Evolutionary conservation across 2,888 invertebrate species (phyloP).

Genomic region (Timema cristinae): DNA sequence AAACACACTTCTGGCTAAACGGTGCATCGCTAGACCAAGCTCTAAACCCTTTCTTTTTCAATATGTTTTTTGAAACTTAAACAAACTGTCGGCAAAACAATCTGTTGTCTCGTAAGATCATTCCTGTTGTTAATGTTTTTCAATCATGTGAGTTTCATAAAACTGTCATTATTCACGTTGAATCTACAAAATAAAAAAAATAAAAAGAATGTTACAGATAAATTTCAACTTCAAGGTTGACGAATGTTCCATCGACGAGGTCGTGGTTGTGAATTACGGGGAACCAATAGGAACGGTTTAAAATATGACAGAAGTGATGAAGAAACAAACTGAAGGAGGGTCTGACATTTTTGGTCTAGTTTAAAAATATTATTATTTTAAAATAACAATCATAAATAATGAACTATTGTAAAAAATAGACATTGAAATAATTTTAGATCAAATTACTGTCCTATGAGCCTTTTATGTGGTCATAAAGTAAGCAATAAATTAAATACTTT

Average conservation of each 20-base stretch:
- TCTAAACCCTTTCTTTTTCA: constrained; percentile 6
- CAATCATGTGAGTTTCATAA: not conserved
- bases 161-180: constrained; percentile 10
- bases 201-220: constrained; percentile 16
- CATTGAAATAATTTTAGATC: too few species aligned
- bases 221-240: constrained; percentile 26
- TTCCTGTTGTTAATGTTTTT: constrained; percentile 16
- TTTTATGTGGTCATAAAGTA: too few species aligned
- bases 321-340: too few species aligned
- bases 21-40: constrained; percentile 26
- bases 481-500: too few species aligned
- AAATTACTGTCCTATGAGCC: too few species aligned
- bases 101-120: constrained; percentile 14
- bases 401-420: too few species aligned
- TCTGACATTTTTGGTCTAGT: too few species aligned
- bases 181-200: not conserved
- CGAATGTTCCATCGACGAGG: constrained; percentile 23
- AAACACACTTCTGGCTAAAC: constrained; percentile 24
- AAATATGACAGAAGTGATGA: too few species aligned
- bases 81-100: constrained; percentile 1
- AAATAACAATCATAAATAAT: too few species aligned
- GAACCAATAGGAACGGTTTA: too few species aligned
- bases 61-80: constrained; percentile 2
- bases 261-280: constrained; percentile 12
- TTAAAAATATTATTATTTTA: too few species aligned